Base-by-base conservation (phyloP, 2,113 vertebrate species). In the Cyphomyrus discorhynchus region DNA sequence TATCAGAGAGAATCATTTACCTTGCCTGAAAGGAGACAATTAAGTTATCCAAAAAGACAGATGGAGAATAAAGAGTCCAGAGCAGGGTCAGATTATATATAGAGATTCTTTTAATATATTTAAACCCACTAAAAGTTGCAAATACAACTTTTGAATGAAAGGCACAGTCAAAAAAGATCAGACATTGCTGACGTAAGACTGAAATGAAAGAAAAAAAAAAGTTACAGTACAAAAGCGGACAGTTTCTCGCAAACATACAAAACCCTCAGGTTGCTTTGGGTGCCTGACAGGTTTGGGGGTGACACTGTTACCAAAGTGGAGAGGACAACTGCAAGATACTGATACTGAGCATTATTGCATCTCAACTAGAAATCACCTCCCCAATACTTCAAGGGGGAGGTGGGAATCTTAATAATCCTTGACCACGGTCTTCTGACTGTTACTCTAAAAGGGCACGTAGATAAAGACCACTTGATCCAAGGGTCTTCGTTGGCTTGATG, bases 131-230 rank as follows among this genome's bases (percentile, higher is more conserved):
- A 97, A 96, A 98, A 98, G 97, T 97, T 98, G 98, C 96, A 95
- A 95, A 98, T 97, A 97, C 97, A 98, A 98, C 97, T 97, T 98
- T 96, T 95, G 93, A 96, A 96, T 97, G 95, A 97, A 97, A 97
- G 97, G 97, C 97, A 98, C 99, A 99, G 98, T 98, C 97, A 89
- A 99, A 98, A 97, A 99, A 98, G 97, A 87, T 98, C 97, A 98
- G 97, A 99, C 98, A 96, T 94, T 93, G 97, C 95, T 97, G 97
- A 98, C 98, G 97, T 96, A 97, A 96, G 97, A 98, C 96, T 96
- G 95, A 95, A 97, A 97, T 96, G 93, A 96, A 97, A 97, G 39
- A 42, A 49, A 66, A 66, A 66, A 58, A 58, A 97, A 97, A 88
- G 94, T 95, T 97, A 98, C 97, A 98, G 96, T 98, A 99, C 97